Evolutionary conservation across 2,888 invertebrate species (phyloP).

Genomic region (Altica lythri): DNA sequence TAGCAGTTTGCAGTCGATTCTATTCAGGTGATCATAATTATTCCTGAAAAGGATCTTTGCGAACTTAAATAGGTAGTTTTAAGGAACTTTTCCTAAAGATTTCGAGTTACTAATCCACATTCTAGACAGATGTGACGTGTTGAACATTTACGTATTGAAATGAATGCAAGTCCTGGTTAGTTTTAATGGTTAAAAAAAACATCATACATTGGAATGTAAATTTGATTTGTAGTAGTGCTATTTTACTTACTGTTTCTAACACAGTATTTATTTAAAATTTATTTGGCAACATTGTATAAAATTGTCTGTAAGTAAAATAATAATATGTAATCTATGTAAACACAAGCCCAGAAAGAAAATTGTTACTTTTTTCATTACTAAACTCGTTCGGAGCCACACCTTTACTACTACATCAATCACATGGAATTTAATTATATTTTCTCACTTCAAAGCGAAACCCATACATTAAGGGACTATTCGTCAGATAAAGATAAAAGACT

Average conservation of each 20-base stretch:
- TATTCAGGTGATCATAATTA: conserved; percentile 14
- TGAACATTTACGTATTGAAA: too few species aligned
- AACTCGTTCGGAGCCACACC: conserved; percentile 10
- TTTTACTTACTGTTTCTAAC: too few species aligned
- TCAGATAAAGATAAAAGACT: conserved; percentile 31
- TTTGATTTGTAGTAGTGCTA: too few species aligned
- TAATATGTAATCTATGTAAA: conserved; percentile 1
- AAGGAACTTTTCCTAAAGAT: background rate
- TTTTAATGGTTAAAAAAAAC: too few species aligned
- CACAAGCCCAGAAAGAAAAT: background rate
- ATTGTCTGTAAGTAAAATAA: too few species aligned
- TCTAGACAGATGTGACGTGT: conserved; percentile 3
- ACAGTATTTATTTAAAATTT: too few species aligned
- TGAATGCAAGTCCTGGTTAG: too few species aligned
- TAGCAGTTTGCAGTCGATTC: conserved; percentile 13
- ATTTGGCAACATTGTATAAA: too few species aligned
- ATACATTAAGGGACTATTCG: conserved; percentile 22
- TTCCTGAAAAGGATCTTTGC: conserved; percentile 3
- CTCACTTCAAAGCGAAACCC: conserved; percentile 12
- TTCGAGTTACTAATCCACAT: background rate
- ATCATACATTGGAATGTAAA: too few species aligned
- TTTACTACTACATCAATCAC: conserved; percentile 20
- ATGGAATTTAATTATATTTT: conserved; percentile 24
- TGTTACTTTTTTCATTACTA: conserved; percentile 11
- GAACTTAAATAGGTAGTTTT: conserved; percentile 1